A percentile compares a stretch with the other conserved stretches of the same genome.
These are phyloP conservation scores for Oryctes rhinoceros DNA, from an alignment of 1,140 invertebrate species.

Conservation along the genomic window DNA sequence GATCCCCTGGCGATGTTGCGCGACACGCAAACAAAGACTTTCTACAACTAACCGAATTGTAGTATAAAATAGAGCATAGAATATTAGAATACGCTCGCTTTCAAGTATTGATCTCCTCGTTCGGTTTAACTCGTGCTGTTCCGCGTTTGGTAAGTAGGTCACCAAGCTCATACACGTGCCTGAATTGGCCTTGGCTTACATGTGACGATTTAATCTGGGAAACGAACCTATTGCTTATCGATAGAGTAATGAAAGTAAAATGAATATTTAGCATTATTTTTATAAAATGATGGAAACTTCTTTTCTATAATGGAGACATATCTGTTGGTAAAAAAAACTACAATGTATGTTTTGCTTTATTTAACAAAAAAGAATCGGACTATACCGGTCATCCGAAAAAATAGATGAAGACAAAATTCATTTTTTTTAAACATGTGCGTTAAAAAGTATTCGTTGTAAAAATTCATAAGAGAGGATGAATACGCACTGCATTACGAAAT, in stretches of 20 bases:
- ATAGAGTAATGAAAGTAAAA: constrained; percentile 36
- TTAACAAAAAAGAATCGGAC: too few relatives aligned
- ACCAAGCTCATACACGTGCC: constrained; percentile 54
- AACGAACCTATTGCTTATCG: constrained; percentile 27
- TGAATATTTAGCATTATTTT: constrained; percentile 17
- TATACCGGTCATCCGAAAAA: too few relatives aligned
- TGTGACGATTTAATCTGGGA: constrained; percentile 43
- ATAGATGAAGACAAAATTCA: background rate
- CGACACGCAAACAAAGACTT: background rate
- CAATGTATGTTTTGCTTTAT: too few relatives aligned
- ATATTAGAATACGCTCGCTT: constrained; percentile 49
- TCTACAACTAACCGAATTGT: constrained; percentile 31
- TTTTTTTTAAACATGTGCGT: background rate
- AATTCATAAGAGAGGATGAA: background rate
- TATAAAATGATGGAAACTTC: background rate
- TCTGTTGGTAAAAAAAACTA: too few relatives aligned
- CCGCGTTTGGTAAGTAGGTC: constrained; percentile 49
- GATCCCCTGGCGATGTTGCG: background rate
- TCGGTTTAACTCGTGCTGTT: constrained; percentile 49
- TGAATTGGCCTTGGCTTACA: constrained; percentile 53
- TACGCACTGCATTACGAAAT: background rate
- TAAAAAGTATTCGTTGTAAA: too few relatives aligned
- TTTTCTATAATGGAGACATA: too few relatives aligned
- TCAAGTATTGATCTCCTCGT: constrained; percentile 53
- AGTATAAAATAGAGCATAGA: constrained; percentile 46